Evolutionary conservation across 2,797 vertebrate species (phyloP).

Genomic region (Brotula barbata): DNA sequence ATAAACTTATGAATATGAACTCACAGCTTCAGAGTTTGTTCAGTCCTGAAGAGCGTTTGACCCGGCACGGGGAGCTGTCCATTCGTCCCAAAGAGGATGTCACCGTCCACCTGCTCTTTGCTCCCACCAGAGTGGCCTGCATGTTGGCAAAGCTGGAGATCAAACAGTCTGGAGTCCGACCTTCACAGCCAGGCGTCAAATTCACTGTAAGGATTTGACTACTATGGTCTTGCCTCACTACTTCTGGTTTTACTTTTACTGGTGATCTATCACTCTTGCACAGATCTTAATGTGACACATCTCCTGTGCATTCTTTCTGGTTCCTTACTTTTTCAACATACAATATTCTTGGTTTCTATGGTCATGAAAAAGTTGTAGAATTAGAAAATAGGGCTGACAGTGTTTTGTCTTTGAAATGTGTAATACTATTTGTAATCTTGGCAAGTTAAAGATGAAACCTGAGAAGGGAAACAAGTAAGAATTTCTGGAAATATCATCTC

Average conservation of each 20-base stretch:
- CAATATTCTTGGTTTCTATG: no score
- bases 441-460: no score
- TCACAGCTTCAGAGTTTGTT: conserved; percentile 91
- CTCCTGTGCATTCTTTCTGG: no score
- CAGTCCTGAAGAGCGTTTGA: conserved; percentile 87
- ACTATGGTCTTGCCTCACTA: not conserved
- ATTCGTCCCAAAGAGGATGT: conserved; percentile 89
- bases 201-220: conserved; percentile 86
- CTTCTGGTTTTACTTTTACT: not conserved
- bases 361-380: no score
- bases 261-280: not conserved
- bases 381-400: no score
- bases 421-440: no score
- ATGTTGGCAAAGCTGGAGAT: conserved; percentile 97
- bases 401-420: no score
- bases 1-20: not conserved
- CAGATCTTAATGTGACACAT: no score
- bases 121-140: conserved; percentile 89
- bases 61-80: conserved; percentile 86
- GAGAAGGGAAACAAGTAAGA: no score
- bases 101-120: conserved; percentile 86
- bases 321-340: no score
- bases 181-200: conserved; percentile 89
- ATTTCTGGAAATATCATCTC: no score
- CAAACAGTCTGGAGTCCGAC: conserved; percentile 87